Evolutionary conservation across 1,140 invertebrate genomes (phyloP), one percentile per base, ranked within the genome.

Genomic region (Drosophila hydei): DNA sequence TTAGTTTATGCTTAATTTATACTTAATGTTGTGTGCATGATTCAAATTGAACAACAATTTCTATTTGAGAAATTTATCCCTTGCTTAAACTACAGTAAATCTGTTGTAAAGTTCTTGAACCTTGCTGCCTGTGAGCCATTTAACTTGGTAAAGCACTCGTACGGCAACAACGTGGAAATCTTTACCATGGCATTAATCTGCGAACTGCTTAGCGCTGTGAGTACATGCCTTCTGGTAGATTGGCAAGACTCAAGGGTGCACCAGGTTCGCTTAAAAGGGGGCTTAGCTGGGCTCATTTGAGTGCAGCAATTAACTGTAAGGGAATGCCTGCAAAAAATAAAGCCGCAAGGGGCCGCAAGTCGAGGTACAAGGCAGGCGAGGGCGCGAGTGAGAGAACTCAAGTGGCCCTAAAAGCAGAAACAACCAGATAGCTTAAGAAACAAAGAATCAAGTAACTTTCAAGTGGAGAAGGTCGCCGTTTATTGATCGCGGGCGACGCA

Each of bases 81-180:
- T 12, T 33, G 9, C 8, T 36, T 45, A 11, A 12, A 6, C 14
- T 14, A 42, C 14, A 42, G 38, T 16, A 16, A 42, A 52, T 5
- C 52, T 85, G 81, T 87, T 47, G 81, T 62, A 77, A 75, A 85
- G 81, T 81, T 87, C 77, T 87, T 81, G 81, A 80, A 77, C 80
- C 60, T 72, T 58, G 14, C 61, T 77, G 74, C 40, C 54, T 30
- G 62, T 38, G 47, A 74, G 67, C 54, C 27, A 43, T 42, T 76
- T 69, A 42, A 55, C 16, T 59, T 12, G 14, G 21, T 60, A 47
- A 23, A 50, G 55, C 48, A 52, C 30, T 30, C 47, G 19, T 48
- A 11, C 50, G 62, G 64, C 61, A 84, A 63, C 58, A 61, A 77
- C 58, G 80, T 85, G 80, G 80, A 84, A 77, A 75, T 72, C 77